A percentile compares a stretch with the other conserved stretches of the same genome.
Evolutionary conservation across 2,888 invertebrate genomes (phyloP).

Genomic region (Drosophila eohydei): DNA sequence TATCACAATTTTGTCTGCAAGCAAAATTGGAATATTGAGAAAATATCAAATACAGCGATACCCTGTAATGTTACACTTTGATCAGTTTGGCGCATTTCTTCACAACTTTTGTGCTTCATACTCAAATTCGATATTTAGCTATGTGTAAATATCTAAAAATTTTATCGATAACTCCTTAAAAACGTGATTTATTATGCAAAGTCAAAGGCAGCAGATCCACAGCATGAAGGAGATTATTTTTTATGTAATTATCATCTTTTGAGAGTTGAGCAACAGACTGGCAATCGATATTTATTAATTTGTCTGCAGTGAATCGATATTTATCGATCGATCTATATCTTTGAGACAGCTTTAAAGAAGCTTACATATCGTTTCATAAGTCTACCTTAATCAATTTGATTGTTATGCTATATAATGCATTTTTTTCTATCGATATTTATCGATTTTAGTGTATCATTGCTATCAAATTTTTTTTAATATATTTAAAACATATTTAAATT

Average conservation of each 20-base stretch:
- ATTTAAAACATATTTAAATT: too few species aligned
- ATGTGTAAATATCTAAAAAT: background rate
- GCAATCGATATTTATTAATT: background rate
- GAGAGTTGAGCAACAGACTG: background rate
- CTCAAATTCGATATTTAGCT: background rate
- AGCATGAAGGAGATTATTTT: background rate
- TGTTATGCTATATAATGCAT: background rate
- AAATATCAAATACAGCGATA: background rate
- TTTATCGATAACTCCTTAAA: background rate
- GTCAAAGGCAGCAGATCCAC: too few species aligned
- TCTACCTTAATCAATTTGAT: background rate
- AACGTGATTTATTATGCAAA: background rate
- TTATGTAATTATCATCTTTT: background rate
- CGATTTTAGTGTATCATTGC: background rate
- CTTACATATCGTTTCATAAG: too few species aligned
- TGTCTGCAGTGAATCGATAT: background rate
- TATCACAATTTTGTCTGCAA: conserved; percentile 84
- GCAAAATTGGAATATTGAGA: background rate
- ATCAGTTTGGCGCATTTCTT: background rate
- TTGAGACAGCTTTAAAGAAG: too few species aligned
- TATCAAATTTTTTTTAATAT: too few species aligned
- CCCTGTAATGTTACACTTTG: too few species aligned
- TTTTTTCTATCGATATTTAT: background rate
- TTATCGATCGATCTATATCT: background rate
- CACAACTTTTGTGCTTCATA: background rate